phyloP scores from a whole-genome alignment of 2,113 vertebrate species.

The Ophiodon elongatus region DNA sequence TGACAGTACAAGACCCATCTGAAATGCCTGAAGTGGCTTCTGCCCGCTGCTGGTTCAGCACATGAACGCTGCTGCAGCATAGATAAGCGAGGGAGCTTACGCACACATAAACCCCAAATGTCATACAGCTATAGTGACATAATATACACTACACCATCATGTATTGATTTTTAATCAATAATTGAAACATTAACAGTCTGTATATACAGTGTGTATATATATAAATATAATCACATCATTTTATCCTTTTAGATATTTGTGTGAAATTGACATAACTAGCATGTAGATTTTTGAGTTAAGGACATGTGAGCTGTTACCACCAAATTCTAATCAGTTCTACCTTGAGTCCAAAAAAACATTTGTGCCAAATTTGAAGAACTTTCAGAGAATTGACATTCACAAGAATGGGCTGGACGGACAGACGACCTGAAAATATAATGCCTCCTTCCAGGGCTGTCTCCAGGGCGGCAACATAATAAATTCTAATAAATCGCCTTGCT shows the following conservation, averaged over 20 bases:
- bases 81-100: conserved; percentile 49
- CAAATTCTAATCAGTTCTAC: not conserved
- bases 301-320: too few species aligned
- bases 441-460: not conserved
- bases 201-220: not conserved
- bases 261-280: too few species aligned
- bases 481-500: not conserved
- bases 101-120: conserved; percentile 37
- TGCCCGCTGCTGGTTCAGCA: conserved; percentile 59
- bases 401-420: not conserved
- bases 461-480: not conserved
- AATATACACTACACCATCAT: not conserved
- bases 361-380: not conserved
- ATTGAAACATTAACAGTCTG: not conserved
- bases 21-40: conserved; percentile 58
- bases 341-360: not conserved
- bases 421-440: not conserved
- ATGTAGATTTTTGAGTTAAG: too few species aligned
- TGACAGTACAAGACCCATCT: conserved; percentile 71
- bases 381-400: not conserved
- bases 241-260: not conserved
- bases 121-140: conserved; percentile 31
- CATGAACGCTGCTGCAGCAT: conserved; percentile 32
- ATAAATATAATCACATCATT: not conserved
- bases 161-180: not conserved